Base-by-base conservation (phyloP, 2,888 invertebrate species). In the Galerucella calmariensis region DNA sequence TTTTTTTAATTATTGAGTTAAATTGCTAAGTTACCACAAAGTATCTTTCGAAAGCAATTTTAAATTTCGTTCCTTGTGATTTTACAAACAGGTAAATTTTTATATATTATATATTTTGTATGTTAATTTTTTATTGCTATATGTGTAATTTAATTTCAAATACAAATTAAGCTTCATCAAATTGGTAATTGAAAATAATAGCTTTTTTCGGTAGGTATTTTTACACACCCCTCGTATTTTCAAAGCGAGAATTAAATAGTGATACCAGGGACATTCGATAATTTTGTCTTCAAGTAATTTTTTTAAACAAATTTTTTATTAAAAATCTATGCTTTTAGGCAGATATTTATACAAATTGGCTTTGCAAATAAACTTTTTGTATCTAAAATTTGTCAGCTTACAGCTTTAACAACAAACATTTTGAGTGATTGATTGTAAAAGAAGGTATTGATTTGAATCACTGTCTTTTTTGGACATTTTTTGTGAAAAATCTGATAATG, bases 1-100 rank as follows among this genome's bases (percentile, higher is more conserved):
- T 72, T 27, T 72, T 72, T 72, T 44, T 24, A 14, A 41, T 41
- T 41, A 35, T 27, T 67, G 46, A 66, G 35, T 61, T 67, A 58
- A n/a, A 44, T 68, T 27, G 56, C 59, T 46, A 58, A 71, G 72
- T 72, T 72, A 66, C 72, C 72, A 67, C 56, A 16, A 58, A 69
- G 66, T 65, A 71, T 71, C 58, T 65, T 63, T 65, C 48, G 20
- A 48, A 41, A 61, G 69, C 24, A 63, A 51, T 70, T 69, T 62
- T 12, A 44, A 24, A 20, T 44, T 56, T 14, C 51, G 46, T 12
- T 63, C 51, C 14, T 35, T 70, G 69, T 70, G 69, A 70, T 70
- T 70, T 35, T 69, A 41, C 56, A 41, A 20, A 62, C 20, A 11
- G 41, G 62, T 62, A 41, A 62, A 14, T 62, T 35, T 62, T 35